Conservation (phyloP, 2,797 vertebrate species). For the Pempheris klunzingeri region DNA sequence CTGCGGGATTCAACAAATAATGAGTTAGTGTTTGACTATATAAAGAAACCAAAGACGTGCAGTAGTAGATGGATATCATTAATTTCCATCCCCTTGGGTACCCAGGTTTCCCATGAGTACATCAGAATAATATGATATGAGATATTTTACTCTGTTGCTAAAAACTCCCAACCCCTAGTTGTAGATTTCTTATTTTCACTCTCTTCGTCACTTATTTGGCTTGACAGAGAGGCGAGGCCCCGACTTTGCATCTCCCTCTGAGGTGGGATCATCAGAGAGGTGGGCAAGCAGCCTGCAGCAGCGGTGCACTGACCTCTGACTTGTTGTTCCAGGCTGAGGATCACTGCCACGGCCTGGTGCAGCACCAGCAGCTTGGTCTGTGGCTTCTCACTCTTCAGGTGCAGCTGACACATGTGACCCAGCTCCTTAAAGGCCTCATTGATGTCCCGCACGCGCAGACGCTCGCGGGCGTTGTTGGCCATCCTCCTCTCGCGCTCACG, state of each 20-base stretch:
- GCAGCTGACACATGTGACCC: slow-evolving; percentile 96
- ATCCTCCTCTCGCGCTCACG: slow-evolving; percentile 94
- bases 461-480: slow-evolving; percentile 96
- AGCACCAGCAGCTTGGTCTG: slow-evolving; percentile 98
- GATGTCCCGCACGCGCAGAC: slow-evolving; percentile 95
- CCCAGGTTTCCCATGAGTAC: no score
- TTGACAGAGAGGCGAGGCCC: not conserved
- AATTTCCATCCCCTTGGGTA: not conserved
- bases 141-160: not conserved
- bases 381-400: slow-evolving; percentile 96
- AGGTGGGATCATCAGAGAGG: not conserved
- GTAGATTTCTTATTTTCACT: not conserved
- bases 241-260: not conserved
- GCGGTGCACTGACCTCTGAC: slow-evolving; percentile 87
- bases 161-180: not conserved
- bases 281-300: not conserved
- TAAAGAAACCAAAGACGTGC: not conserved
- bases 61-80: not conserved
- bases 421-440: slow-evolving; percentile 98
- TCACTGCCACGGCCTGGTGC: slow-evolving; percentile 96
- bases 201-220: not conserved
- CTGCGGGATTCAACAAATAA: slow-evolving; percentile 77
- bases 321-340: slow-evolving; percentile 97
- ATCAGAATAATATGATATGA: not conserved
- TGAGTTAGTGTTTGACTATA: slow-evolving; percentile 1